These are phyloP conservation scores for Mycalesis mineus DNA, from an alignment of 2,888 invertebrate species.

Conservation along the genomic window DNA sequence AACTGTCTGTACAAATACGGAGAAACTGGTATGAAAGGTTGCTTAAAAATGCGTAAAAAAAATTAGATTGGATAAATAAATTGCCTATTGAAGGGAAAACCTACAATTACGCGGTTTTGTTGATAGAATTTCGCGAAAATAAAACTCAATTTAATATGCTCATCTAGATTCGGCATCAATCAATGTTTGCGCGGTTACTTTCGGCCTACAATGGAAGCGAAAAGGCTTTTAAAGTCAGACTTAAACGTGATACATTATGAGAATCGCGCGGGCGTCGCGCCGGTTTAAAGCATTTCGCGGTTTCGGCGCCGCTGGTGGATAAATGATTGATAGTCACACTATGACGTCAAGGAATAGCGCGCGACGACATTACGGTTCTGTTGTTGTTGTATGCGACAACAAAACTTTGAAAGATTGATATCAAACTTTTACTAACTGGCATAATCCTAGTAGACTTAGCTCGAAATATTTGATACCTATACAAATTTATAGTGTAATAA, in stretches of 20 bases:
- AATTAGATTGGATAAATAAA: constrained; percentile 15
- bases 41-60: background rate
- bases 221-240: constrained; percentile 64
- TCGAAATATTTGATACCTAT: too few species aligned
- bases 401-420: too few species aligned
- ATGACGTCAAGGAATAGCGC: constrained; percentile 26
- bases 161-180: constrained; percentile 64
- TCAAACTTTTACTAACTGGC: background rate
- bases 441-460: background rate
- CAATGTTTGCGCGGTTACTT: constrained; percentile 62
- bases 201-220: constrained; percentile 50
- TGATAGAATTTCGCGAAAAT: constrained; percentile 48
- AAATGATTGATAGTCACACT: constrained; percentile 70
- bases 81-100: constrained; percentile 10
- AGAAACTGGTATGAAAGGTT: background rate
- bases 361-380: background rate
- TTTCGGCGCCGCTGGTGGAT: constrained; percentile 60
- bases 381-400: too few species aligned
- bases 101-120: constrained; percentile 29
- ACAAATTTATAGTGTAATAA: too few species aligned
- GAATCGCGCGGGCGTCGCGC: constrained; percentile 45
- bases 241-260: constrained; percentile 73
- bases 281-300: constrained; percentile 67
- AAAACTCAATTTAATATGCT: constrained; percentile 48
- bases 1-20: background rate